These are phyloP conservation scores for Gallinago media DNA, from an alignment of 2,113 vertebrate genomes.

Conservation along the genomic window DNA sequence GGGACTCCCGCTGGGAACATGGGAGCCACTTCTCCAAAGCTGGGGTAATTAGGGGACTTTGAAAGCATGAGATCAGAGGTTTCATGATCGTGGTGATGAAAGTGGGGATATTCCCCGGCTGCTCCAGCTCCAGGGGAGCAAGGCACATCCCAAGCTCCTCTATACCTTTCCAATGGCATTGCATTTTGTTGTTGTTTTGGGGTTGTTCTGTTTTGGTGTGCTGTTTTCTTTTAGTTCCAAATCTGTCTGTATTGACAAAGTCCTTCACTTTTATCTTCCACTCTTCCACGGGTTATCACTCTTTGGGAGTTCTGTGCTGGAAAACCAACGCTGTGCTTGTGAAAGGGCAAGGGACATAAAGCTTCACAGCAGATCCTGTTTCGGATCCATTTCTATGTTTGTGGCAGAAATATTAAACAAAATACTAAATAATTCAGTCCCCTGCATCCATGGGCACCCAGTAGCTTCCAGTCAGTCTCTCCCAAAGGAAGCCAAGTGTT, in stretches of 20 bases:
- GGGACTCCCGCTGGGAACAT: background rate
- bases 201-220: too few relatives aligned
- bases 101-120: background rate
- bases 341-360: background rate
- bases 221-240: background rate
- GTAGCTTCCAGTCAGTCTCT: background rate
- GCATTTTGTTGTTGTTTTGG: background rate
- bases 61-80: background rate
- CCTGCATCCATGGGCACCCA: background rate
- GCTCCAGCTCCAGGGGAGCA: background rate
- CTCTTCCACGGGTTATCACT: accelerated
- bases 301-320: background rate
- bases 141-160: background rate
- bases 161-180: background rate
- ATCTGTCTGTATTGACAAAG: background rate
- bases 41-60: background rate
- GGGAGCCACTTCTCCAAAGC: background rate
- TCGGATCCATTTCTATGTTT: background rate
- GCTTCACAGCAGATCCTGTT: background rate
- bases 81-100: background rate
- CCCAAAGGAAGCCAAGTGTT: background rate
- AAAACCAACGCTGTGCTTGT: background rate
- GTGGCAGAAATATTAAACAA: background rate
- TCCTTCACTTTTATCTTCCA: background rate
- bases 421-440: background rate